Evolutionary conservation across 2,888 invertebrate species (phyloP), one percentile per base, ranked within the genome.

Genomic region (Leucophenga montana): DNA sequence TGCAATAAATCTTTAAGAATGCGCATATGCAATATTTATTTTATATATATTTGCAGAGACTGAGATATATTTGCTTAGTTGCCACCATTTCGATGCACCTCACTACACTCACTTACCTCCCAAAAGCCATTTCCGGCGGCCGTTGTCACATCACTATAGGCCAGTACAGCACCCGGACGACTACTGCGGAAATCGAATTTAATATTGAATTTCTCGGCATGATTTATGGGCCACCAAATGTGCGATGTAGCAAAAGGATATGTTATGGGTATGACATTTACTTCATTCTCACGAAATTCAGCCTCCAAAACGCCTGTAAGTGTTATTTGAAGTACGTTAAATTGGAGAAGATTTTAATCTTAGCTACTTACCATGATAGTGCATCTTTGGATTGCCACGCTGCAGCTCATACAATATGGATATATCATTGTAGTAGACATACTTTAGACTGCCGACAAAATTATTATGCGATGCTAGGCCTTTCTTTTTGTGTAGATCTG

Each of bases 381-480:
- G 94, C 13, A 95, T 95, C 90, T 96, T 95, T 27, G 95, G 95
- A 88, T 95, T 95, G 76, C 93, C 93, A 79, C 93, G 93, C 79
- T 95, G 93, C 73, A 97, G 88, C 85, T 96, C 96, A 86, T 97
- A 96, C 73, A 98, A 90, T 76, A 98, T 95, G 0, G 96, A 96
- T 39, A 96, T 93, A 84, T 97, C 96, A 87, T 97, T 97, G 89
- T 96, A 97, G 87, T 95, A 97, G 61, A 97, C 95, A 87, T 96
- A 96, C 86, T 96, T 96, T 48, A 98, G 88, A 78, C 95, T 95
- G 27, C 98, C 96, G 78, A 95, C 95, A 86, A 96, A 96, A 89
- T 95, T 95, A 87, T 95, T 95, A 79, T 93, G 92, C 70, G 93
- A 96, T 83, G 92, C 92, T 77, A 95, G 89, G 64, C 97, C 95